Percentiles rank a stretch among this genome's conserved stretches.
Evolutionary conservation across 2,888 invertebrate genomes (phyloP).

Genomic region (Diarsia dahlii): DNA sequence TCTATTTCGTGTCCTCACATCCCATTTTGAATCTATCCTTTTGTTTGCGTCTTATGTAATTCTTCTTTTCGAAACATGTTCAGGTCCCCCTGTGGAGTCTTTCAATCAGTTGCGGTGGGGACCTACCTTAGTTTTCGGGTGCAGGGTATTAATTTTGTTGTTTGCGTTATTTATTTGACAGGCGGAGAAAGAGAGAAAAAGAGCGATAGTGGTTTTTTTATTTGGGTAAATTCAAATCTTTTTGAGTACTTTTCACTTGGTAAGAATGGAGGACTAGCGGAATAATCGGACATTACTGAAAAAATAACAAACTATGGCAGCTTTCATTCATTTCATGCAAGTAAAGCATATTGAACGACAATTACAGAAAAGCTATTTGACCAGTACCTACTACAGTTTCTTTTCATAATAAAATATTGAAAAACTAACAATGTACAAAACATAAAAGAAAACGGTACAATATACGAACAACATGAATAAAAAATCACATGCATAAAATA

Average conservation of each 20-base stretch:
- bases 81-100: slow-evolving; percentile 37
- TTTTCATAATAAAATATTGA: not conserved
- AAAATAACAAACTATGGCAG: no score
- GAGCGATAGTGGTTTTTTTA: not conserved
- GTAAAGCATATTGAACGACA: not conserved
- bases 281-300: not conserved
- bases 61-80: slow-evolving; percentile 44
- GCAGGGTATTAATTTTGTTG: not conserved
- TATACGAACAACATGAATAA: slow-evolving; percentile 1
- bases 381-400: not conserved
- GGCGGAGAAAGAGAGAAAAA: not conserved
- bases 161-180: not conserved
- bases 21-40: slow-evolving; percentile 49
- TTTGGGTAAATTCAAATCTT: not conserved
- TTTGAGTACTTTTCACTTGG: not conserved
- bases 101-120: slow-evolving; percentile 37
- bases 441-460: not conserved
- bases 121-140: slow-evolving; percentile 6
- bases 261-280: not conserved
- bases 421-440: not conserved
- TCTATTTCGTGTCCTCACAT: slow-evolving; percentile 62
- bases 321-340: no score
- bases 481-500: slow-evolving; percentile 9
- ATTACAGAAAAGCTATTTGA: not conserved
- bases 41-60: slow-evolving; percentile 50